Evolutionary conservation across 2,888 invertebrate genomes (phyloP), one percentile per base, ranked within the genome.

Genomic region (Exocentrus adspersus): DNA sequence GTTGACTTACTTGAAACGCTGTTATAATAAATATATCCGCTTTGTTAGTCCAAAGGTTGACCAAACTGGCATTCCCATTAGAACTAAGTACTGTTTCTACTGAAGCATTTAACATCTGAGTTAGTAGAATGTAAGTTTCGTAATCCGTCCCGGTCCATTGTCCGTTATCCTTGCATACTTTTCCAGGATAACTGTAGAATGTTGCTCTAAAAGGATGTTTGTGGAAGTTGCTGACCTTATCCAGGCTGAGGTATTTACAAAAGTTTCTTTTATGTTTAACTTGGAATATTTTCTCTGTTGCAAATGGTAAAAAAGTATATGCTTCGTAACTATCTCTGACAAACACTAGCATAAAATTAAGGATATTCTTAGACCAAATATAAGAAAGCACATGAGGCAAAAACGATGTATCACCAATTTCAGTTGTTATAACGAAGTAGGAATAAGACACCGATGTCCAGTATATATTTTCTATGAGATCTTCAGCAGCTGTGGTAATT

Each of bases 1-100:
- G n/a, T 37, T n/a, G 24, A 46, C 62, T 58, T 19, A 62, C 62
- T 14, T 58, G 32, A 16, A 62, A 51, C n/a, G 58, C 21, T 14
- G 52, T 43, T 30, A 53, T 6, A 6, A 62, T 17, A 17, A 46
- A 45, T 20, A 62, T 46, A 28, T 62, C 62, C 19, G 51, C 62
- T 46, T 58, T 17, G 12, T 42, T 46, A 21, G n/a, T 28, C 1
- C 21, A 17, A n/a, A 62, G 28, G 17, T 45, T 37, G 9, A 10
- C 10, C 2, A 58, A 17, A 10, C 58, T 52, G 2, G 41, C 52
- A 24, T 62, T 58, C 12, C 30, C 50, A 19, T 51, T 17, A 17
- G 21, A 14, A 20, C 24, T 52, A 41, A 24, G 52, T n/a, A 58
- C 42, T 20, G 42, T 20, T 7, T 12, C 2, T 14, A n/a, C 30